Percentiles rank a stretch among this genome's conserved stretches.
Evolutionary conservation across 2,113 vertebrate genomes (phyloP).

Genomic region (Rhombomys opimus): DNA sequence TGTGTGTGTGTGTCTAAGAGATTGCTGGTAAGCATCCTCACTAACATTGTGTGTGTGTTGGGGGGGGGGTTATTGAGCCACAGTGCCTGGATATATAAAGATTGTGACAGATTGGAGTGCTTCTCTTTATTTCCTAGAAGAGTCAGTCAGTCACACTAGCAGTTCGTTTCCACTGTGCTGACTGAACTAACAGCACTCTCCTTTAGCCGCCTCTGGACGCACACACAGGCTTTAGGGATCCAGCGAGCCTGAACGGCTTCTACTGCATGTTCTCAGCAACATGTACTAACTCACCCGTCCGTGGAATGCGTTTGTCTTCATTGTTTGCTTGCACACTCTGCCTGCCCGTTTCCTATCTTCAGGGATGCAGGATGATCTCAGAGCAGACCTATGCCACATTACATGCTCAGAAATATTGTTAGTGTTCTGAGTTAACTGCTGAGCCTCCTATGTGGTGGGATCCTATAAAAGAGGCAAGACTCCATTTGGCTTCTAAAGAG

Average conservation of each 20-base stretch:
- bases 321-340: slow-evolving; percentile 77
- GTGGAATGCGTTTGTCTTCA: slow-evolving; percentile 66
- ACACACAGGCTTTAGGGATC: slow-evolving; percentile 6
- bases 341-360: slow-evolving; percentile 79
- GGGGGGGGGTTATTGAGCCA: neutral
- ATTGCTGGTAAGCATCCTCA: slow-evolving; percentile 49
- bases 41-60: neutral
- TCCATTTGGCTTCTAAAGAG: slow-evolving; percentile 51
- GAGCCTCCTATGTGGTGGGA: neutral
- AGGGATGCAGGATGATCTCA: slow-evolving; percentile 70
- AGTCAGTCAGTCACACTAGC: neutral
- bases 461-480: slow-evolving; percentile 38
- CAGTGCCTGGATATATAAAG: neutral
- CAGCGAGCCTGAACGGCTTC: slow-evolving; percentile 45
- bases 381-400: slow-evolving; percentile 64
- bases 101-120: neutral
- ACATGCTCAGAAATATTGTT: slow-evolving; percentile 10
- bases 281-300: slow-evolving; percentile 81
- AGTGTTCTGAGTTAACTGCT: slow-evolving; percentile 36
- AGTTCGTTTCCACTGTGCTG: neutral
- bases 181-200: neutral
- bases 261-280: slow-evolving; percentile 72
- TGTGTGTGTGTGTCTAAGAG: neutral
- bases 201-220: neutral
- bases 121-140: neutral